Conservation (phyloP, 2,888 invertebrate species). For the Sthenelais limicola region DNA sequence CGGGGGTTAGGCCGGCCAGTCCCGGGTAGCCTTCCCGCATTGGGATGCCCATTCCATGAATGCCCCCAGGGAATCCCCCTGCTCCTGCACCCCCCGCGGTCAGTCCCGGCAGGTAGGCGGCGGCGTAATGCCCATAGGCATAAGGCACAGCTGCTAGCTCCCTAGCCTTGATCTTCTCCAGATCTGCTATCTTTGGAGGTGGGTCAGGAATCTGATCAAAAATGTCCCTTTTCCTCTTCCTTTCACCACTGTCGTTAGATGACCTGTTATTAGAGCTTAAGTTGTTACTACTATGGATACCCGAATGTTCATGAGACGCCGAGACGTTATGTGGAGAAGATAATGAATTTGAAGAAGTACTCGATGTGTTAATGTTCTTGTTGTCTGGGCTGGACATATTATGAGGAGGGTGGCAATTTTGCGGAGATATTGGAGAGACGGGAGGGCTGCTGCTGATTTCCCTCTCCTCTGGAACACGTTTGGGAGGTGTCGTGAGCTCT, state of each 20-base stretch:
- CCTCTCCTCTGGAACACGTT: too few species aligned
- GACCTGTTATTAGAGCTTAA: not conserved
- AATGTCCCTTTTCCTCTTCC: conserved; percentile 58
- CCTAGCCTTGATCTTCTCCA: conserved; percentile 47
- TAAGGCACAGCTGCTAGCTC: conserved; percentile 39
- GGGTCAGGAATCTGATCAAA: conserved; percentile 69
- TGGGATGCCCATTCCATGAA: not conserved
- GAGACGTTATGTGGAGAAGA: too few species aligned
- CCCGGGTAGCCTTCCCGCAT: not conserved
- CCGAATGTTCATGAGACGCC: too few species aligned
- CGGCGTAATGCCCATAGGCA: conserved; percentile 28
- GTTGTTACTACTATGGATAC: not conserved
- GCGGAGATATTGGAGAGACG: too few species aligned
- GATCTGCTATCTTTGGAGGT: conserved; percentile 66
- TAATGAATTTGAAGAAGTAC: too few species aligned
- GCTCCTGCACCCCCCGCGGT: not conserved
- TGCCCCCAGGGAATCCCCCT: not conserved
- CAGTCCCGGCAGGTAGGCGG: conserved; percentile 24
- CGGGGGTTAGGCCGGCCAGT: not conserved
- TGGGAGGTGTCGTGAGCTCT: not conserved
- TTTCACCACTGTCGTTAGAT: too few species aligned
- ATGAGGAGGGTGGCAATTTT: too few species aligned
- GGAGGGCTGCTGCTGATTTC: too few species aligned
- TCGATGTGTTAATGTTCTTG: too few species aligned
- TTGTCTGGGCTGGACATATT: not conserved